A percentile compares a stretch with the other conserved stretches of the same genome.
These are phyloP conservation scores for Troides oblongomaculatus DNA, from an alignment of 2,888 invertebrate species.

Conservation along the genomic window DNA sequence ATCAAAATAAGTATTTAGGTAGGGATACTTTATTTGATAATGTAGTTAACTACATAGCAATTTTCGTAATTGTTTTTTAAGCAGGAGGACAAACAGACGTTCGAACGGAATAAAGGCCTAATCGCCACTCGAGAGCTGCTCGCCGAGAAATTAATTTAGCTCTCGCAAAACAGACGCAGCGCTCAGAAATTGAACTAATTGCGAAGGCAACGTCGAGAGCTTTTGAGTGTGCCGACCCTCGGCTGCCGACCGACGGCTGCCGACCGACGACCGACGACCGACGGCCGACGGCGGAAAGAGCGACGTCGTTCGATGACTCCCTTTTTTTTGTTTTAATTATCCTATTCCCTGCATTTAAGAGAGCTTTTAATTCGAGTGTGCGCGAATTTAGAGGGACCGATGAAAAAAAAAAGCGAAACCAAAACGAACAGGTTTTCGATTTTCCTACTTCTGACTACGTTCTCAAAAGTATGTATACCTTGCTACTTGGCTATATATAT, in stretches of 20 bases:
- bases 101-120: slow-evolving; percentile 24
- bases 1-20: too few relatives aligned
- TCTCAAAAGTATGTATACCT: slow-evolving; percentile 5
- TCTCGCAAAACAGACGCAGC: slow-evolving; percentile 50
- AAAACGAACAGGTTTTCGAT: slow-evolving; percentile 7
- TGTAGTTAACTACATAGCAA: too few relatives aligned
- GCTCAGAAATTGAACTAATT: slow-evolving; percentile 69
- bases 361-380: slow-evolving; percentile 32
- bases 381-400: slow-evolving; percentile 28
- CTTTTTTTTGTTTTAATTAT: slow-evolving; percentile 58
- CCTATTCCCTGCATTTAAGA: slow-evolving; percentile 36
- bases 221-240: slow-evolving; percentile 48
- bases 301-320: slow-evolving; percentile 42
- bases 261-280: too few relatives aligned
- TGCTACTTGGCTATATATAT: slow-evolving; percentile 12
- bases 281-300: slow-evolving; percentile 38
- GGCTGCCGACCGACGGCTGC: too few relatives aligned
- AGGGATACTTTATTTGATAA: too few relatives aligned
- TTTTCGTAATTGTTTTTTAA: too few relatives aligned
- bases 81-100: not conserved
- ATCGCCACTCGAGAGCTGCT: slow-evolving; percentile 32
- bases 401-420: slow-evolving; percentile 9
- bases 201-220: slow-evolving; percentile 50
- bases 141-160: slow-evolving; percentile 35
- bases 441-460: slow-evolving; percentile 18